phyloP scores from a whole-genome alignment of 2,797 vertebrate species.

The Uromys caudimaculatus region DNA sequence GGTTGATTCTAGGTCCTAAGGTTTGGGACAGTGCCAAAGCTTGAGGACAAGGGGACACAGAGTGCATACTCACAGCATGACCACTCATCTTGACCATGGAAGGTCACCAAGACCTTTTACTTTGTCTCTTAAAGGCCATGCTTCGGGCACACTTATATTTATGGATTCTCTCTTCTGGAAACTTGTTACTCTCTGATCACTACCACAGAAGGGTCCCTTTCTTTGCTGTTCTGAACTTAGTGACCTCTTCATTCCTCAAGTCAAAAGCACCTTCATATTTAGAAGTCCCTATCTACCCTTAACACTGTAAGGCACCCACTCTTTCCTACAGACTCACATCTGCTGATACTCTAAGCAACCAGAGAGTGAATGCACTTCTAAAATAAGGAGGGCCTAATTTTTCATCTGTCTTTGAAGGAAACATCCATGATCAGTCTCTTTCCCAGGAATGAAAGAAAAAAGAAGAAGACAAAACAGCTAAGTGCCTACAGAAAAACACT shows the following conservation, averaged over 20 bases:
- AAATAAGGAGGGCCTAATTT: constrained; percentile 24
- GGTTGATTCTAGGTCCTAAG: background rate
- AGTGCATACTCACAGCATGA: background rate
- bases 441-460: constrained; percentile 36
- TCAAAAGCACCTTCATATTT: background rate
- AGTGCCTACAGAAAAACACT: constrained; percentile 46
- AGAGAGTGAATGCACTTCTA: background rate
- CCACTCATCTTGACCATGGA: background rate
- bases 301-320: background rate
- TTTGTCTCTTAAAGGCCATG: background rate
- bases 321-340: background rate
- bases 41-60: background rate
- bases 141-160: background rate
- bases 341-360: background rate
- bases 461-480: constrained; percentile 18
- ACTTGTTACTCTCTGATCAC: background rate
- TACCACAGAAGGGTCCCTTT: background rate
- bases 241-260: background rate
- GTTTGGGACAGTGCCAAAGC: background rate
- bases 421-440: constrained; percentile 11
- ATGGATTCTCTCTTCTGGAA: background rate
- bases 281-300: background rate
- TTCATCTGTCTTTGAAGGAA: constrained; percentile 48
- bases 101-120: background rate
- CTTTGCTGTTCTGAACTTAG: background rate